Percentiles rank a stretch among this genome's conserved stretches.
phyloP scores from a whole-genome alignment of 2,113 vertebrate species.

The Notiomystis cincta region DNA sequence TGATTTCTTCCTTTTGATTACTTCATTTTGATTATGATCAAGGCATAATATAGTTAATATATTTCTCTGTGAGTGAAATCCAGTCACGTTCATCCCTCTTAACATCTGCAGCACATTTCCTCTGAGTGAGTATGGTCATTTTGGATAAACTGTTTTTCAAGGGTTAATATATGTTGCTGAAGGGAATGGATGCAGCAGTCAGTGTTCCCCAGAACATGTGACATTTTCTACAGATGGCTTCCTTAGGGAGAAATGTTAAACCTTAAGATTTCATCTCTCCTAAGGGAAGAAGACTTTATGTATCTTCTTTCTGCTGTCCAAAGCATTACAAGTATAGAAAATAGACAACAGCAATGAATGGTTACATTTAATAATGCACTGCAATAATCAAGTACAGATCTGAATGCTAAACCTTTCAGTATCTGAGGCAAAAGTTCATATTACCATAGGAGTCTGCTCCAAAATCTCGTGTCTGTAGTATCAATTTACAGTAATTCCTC shows the following conservation, averaged over 20 bases:
- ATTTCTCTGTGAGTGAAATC: not conserved
- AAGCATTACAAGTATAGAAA: not conserved
- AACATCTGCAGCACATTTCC: not conserved
- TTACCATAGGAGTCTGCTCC: not conserved
- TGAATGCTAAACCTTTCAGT: not conserved
- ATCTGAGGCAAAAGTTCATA: not conserved
- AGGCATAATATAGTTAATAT: not conserved
- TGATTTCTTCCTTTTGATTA: not conserved
- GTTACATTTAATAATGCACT: not conserved
- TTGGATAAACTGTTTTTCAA: not conserved
- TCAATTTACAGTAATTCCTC: not conserved
- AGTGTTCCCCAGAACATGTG: not conserved
- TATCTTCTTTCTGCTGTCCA: not conserved
- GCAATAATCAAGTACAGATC: not conserved
- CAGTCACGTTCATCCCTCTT: not conserved
- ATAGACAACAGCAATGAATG: not conserved
- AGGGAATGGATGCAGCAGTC: not conserved
- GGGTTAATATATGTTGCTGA: not conserved
- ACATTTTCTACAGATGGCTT: not conserved
- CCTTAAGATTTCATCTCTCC: not conserved
- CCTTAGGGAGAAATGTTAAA: not conserved
- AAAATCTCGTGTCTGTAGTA: not conserved
- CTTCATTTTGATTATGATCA: not conserved
- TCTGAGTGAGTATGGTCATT: not conserved
- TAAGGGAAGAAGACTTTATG: not conserved